Percentiles rank a stretch among this genome's conserved stretches.
Evolutionary conservation across 2,113 vertebrate genomes (phyloP).

Genomic region (Odobenus rosmarus): DNA sequence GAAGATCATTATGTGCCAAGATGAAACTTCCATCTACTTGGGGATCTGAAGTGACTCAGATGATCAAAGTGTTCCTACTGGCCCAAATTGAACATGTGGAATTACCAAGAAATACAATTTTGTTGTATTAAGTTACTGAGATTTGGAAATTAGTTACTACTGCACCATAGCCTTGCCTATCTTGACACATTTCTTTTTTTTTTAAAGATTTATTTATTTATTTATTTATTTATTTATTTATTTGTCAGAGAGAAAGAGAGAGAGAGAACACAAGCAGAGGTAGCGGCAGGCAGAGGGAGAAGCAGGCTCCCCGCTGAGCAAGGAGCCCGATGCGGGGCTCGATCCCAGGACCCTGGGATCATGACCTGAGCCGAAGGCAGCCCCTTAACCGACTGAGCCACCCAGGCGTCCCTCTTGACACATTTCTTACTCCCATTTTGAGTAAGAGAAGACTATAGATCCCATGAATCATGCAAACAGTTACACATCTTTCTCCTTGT

Average conservation of each 20-base stretch:
- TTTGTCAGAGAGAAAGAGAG: too few relatives aligned
- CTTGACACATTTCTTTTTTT: neutral
- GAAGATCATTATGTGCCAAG: neutral
- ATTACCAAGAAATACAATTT: neutral
- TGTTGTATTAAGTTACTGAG: neutral
- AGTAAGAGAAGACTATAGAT: neutral
- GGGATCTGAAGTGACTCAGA: neutral
- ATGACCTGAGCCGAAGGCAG: too few relatives aligned
- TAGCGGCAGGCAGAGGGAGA: too few relatives aligned
- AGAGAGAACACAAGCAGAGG: too few relatives aligned
- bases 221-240: too few relatives aligned
- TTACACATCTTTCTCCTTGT: neutral
- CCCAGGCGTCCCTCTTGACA: neutral
- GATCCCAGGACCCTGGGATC: too few relatives aligned
- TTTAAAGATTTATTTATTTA: too few relatives aligned
- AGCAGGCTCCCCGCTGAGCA: too few relatives aligned
- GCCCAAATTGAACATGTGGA: neutral
- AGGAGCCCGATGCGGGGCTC: too few relatives aligned
- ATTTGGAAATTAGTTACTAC: neutral
- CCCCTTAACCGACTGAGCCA: too few relatives aligned
- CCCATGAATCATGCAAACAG: neutral
- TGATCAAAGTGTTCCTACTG: neutral
- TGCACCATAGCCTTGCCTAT: neutral
- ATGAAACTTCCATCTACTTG: neutral
- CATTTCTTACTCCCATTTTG: neutral